phyloP scores from a whole-genome alignment of 2,797 vertebrate genomes.

The Pseudomugil tenellus region DNA sequence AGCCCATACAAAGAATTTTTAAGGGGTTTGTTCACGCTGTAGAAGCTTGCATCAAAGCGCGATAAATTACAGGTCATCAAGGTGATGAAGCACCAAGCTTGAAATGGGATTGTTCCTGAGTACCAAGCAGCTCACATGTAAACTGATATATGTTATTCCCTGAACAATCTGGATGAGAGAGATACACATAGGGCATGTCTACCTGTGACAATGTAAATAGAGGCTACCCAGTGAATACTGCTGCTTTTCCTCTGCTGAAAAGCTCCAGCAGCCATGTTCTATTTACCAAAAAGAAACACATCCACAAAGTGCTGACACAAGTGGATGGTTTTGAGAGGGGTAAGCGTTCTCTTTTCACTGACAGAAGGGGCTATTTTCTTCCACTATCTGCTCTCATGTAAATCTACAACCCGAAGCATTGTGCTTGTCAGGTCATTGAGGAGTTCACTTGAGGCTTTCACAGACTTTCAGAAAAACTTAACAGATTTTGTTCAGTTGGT shows the following conservation, averaged over 20 bases:
- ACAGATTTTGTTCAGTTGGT: background rate
- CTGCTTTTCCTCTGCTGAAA: constrained; percentile 43
- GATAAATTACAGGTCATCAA: constrained; percentile 58
- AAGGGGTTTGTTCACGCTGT: constrained; percentile 11
- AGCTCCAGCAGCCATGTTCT: constrained; percentile 29
- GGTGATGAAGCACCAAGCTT: constrained; percentile 56
- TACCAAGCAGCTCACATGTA: constrained; percentile 29
- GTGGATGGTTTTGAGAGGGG: constrained; percentile 43
- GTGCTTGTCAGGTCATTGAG: constrained; percentile 27
- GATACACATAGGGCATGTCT: constrained; percentile 31
- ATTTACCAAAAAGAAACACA: constrained; percentile 26
- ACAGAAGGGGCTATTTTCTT: constrained; percentile 26
- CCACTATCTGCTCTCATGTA: constrained; percentile 24
- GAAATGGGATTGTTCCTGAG: constrained; percentile 55
- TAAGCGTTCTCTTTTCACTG: constrained; percentile 48
- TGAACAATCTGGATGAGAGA: constrained; percentile 46
- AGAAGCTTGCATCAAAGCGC: constrained; percentile 29
- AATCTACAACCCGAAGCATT: constrained; percentile 22
- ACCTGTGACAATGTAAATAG: constrained; percentile 56
- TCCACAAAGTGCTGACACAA: constrained; percentile 61
- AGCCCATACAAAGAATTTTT: constrained; percentile 31
- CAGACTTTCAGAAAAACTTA: constrained; percentile 10
- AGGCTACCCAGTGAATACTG: constrained; percentile 41
- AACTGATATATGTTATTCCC: constrained; percentile 44
- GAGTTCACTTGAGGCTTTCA: constrained; percentile 26